Percentiles rank a stretch among this genome's conserved stretches.
Conservation (phyloP, 2,113 vertebrate species). For the Blennius ocellaris region DNA sequence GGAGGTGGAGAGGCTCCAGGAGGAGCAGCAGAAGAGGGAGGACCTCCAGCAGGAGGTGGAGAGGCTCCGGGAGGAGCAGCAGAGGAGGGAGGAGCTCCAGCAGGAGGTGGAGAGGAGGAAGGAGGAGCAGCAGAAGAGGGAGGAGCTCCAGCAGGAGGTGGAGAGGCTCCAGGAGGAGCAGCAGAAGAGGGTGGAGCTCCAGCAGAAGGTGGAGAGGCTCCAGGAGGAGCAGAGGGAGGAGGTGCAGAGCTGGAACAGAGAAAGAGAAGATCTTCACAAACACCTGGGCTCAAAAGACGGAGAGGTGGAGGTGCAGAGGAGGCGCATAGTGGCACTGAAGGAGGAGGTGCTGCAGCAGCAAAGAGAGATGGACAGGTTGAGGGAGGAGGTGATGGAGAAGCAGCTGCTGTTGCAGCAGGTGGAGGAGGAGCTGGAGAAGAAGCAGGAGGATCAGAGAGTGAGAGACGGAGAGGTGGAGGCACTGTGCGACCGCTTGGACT, state of each 20-base stretch:
- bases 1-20: too few relatives aligned
- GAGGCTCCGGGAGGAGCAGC: too few relatives aligned
- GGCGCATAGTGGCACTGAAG: background rate
- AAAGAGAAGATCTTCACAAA: conserved; percentile 45
- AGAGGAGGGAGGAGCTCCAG: too few relatives aligned
- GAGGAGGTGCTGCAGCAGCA: background rate
- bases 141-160: too few relatives aligned
- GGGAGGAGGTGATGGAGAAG: conserved; percentile 62
- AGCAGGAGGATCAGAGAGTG: conserved; percentile 35
- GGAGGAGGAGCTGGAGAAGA: conserved; percentile 29
- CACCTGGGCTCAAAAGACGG: conserved; percentile 61
- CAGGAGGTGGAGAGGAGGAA: too few relatives aligned
- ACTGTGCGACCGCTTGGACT: conserved; percentile 49
- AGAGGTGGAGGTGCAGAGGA: conserved; percentile 18
- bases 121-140: too few relatives aligned
- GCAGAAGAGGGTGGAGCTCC: too few relatives aligned
- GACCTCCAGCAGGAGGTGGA: too few relatives aligned
- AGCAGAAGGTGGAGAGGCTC: conserved; percentile 29
- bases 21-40: too few relatives aligned
- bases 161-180: too few relatives aligned
- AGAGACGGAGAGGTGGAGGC: conserved; percentile 46
- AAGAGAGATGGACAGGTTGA: background rate
- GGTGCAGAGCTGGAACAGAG: conserved; percentile 55
- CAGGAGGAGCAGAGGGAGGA: conserved; percentile 46
- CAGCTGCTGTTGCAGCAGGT: conserved; percentile 28